phyloP scores from a whole-genome alignment of 2,113 vertebrate species.

The Eulacestoma nigropectus region DNA sequence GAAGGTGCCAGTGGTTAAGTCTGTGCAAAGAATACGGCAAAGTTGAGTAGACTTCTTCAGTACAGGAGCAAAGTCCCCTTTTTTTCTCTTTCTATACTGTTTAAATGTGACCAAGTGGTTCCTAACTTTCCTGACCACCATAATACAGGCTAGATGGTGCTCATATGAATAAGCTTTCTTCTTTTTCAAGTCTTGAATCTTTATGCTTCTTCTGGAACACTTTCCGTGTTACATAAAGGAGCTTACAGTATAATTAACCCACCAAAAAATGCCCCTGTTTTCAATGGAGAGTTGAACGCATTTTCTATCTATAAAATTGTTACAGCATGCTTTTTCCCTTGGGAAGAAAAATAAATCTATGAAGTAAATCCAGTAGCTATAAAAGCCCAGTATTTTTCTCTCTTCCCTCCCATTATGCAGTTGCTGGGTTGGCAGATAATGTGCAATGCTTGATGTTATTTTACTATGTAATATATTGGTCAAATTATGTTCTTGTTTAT shows the following conservation, averaged over 20 bases:
- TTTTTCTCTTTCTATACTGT: background rate
- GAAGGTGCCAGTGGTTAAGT: background rate
- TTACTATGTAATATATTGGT: background rate
- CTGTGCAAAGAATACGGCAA: background rate
- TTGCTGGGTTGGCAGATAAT: background rate
- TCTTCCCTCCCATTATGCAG: background rate
- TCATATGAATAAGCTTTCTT: background rate
- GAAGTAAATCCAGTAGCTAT: conserved; percentile 19
- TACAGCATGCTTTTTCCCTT: conserved; percentile 21
- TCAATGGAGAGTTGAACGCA: conserved; percentile 2
- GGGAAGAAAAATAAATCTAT: background rate
- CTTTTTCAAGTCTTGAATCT: background rate
- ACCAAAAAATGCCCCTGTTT: conserved; percentile 11
- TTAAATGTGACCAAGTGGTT: background rate
- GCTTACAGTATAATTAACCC: conserved; percentile 35
- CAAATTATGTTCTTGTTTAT: background rate
- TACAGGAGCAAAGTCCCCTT: fast-evolving
- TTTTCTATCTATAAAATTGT: conserved; percentile 47
- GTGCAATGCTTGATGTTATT: background rate
- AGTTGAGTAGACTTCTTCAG: background rate
- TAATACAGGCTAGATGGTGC: background rate
- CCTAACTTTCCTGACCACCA: background rate
- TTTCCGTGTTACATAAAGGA: conserved; percentile 10
- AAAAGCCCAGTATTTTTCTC: background rate
- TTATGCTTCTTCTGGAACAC: conserved; percentile 1